Percentiles rank a stretch among this genome's conserved stretches.
Conservation (phyloP, 2,113 vertebrate species). For the Numida meleagris region DNA sequence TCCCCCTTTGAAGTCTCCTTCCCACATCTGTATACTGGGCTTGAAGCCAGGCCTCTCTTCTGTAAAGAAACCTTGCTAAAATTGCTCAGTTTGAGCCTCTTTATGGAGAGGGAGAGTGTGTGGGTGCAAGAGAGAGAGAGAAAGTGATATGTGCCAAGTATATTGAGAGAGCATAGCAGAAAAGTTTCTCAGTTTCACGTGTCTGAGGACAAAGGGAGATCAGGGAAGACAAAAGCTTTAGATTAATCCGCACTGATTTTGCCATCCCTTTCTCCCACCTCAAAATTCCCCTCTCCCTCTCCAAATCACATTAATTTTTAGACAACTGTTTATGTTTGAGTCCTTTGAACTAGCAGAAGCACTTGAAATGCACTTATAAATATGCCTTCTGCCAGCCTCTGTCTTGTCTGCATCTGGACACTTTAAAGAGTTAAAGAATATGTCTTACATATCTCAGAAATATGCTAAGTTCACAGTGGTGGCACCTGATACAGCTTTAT, state of each 20-base stretch:
- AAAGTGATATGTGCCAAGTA: not conserved
- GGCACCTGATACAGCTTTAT: slow-evolving; percentile 43
- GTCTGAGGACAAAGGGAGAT: not conserved
- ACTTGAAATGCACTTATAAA: slow-evolving; percentile 37
- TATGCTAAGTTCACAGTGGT: slow-evolving; percentile 45
- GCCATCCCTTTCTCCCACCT: slow-evolving; percentile 14
- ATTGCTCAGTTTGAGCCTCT: slow-evolving; percentile 48
- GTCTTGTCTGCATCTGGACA: slow-evolving; percentile 37
- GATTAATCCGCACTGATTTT: slow-evolving; percentile 36
- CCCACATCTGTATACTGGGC: not conserved
- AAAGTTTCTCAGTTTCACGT: not conserved
- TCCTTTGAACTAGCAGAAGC: slow-evolving; percentile 48
- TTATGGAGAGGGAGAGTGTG: not conserved
- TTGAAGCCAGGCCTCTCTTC: slow-evolving; percentile 35
- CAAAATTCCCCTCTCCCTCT: not conserved
- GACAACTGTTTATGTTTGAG: slow-evolving; percentile 22
- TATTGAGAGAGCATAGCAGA: not conserved
- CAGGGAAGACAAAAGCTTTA: not conserved
- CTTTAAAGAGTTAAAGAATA: slow-evolving; percentile 26
- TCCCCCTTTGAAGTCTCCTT: slow-evolving; percentile 23
- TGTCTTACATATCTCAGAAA: slow-evolving; percentile 16
- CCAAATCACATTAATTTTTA: not conserved
- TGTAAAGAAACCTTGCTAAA: slow-evolving; percentile 30
- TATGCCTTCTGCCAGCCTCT: slow-evolving; percentile 38
- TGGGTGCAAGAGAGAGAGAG: not conserved